These are phyloP conservation scores for Lasaia peninsularis DNA, from an alignment of 1,140 invertebrate genomes.

Conservation along the genomic window DNA sequence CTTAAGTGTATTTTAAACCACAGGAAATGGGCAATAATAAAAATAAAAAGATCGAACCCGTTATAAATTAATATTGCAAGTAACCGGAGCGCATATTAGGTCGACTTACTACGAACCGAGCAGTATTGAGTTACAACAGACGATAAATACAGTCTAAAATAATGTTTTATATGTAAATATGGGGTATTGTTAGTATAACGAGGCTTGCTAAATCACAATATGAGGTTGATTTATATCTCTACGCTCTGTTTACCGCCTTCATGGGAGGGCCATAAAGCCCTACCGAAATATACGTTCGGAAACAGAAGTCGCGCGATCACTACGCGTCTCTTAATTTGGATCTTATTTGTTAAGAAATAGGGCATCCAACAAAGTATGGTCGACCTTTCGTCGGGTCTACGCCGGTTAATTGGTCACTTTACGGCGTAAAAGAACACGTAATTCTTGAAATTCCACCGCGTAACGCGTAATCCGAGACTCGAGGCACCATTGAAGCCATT, in stretches of 20 bases:
- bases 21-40: slow-evolving; percentile 38
- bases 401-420: slow-evolving; percentile 52
- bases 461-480: slow-evolving; percentile 40
- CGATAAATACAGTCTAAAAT: slow-evolving; percentile 67
- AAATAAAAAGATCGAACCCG: slow-evolving; percentile 29
- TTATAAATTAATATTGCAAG: slow-evolving; percentile 52
- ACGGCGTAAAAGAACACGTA: slow-evolving; percentile 37
- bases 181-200: slow-evolving; percentile 69
- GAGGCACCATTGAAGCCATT: slow-evolving; percentile 30
- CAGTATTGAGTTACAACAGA: slow-evolving; percentile 59
- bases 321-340: slow-evolving; percentile 4
- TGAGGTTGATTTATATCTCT: slow-evolving; percentile 74
- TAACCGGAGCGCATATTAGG: slow-evolving; percentile 34
- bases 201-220: slow-evolving; percentile 74
- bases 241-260: slow-evolving; percentile 61
- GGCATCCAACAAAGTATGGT: slow-evolving; percentile 8
- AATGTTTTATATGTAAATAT: slow-evolving; percentile 74
- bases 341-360: slow-evolving; percentile 17
- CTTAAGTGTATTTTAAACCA: slow-evolving; percentile 9
- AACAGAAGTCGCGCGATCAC: slow-evolving; percentile 6
- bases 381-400: slow-evolving; percentile 29
- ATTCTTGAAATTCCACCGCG: slow-evolving; percentile 41
- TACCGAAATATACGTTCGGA: slow-evolving; percentile 38
- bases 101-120: slow-evolving; percentile 36
- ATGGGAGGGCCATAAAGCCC: slow-evolving; percentile 66